Evolutionary conservation across 2,888 invertebrate genomes (phyloP), one percentile per base, ranked within the genome.

Genomic region (Dryocosmus kuriphilus): DNA sequence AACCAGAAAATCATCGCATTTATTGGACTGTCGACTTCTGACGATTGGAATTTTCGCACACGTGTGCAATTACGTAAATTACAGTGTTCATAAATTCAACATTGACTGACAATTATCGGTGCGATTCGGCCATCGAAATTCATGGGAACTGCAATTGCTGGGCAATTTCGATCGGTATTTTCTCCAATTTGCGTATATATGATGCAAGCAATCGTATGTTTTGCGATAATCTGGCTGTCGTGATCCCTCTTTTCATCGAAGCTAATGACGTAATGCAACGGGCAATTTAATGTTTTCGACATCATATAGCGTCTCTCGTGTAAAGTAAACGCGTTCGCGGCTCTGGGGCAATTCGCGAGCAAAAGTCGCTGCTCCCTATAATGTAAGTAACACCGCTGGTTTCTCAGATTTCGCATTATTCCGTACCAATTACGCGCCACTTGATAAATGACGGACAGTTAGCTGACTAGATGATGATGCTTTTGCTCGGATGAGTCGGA

Each of bases 61-160:
- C 24, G 65, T 46, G 46, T 67, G 27, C 24, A 27, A 22, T 79
- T 81, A 79, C 83, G 85, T 51, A n/a, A 86, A 87, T 87, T 85
- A 87, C 84, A 80, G 81, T 86, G 80, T 83, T 85, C 84, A 85
- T 87, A 87, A 87, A 87, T 87, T 86, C 84, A 84, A 84, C 84
- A 57, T 61, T 79, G 81, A 85, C 80, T 81, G 83, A 85, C 87
- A 87, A 87, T 87, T 87, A 87, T 87, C 83, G 83, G 80, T 67
- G 80, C 67, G 80, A 82, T 67, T 67, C 67, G 67, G 9, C 24
- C 27, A 67, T 83, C 85, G 85, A 79, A 86, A 84, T 83, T 35
- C 63, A 83, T 81, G 85, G 81, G 84, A 86, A 84, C 85, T 84
- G 85, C 82, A 41, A 51, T 51, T 51, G 81, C 19, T 41, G 80